Base-by-base conservation (phyloP, 2,113 vertebrate species). In the Sigmodon hispidus region DNA sequence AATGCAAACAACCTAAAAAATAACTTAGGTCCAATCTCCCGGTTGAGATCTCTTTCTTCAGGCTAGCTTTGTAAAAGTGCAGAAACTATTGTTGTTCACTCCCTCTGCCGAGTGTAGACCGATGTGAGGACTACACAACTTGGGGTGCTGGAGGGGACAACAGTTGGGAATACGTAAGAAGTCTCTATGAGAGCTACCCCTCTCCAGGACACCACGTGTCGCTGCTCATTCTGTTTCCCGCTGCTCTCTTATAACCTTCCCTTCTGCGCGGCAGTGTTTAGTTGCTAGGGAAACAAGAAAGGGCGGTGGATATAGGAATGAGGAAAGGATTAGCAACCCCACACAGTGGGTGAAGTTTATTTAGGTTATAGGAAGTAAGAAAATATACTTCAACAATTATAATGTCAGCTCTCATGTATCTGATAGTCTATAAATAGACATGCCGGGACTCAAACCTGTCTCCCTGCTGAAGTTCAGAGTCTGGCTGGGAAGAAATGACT, bases 281-380 rank as follows among this genome's bases (percentile, higher is more conserved):
- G 87, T 96, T 91, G 43, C 92, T 73, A 94, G 43, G 89, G 87
- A 92, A 96, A 76, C 69, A 87, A 61, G 26, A 61, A 87, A 80
- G 55, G n/a, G 63, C 21, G 43, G 40, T 2, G 15, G 77, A 61
- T 40, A n/a, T 8, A 26, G 50, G n/a, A 1, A 9, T 45, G 72
- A 86, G 73, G 77, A 69, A 65, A n/a, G 59, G 72, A 91, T 95
- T 90, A 59, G 85, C 70, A 91, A n/a, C 29, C 73, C 91, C 87
- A 81, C 1, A 1, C 92, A n/a, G 75, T 91, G 81, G 57, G 45
- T 69, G 45, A 77, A 72, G 50, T 87, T 92, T 90, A 87, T 94
- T 93, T 93, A n/a, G 70, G 12, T 67, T 70, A 43, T 15, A 9
- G 61, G 17, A 70, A 72, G 59, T 88, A 55, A 69, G 55, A 73